Conservation (phyloP, 2,888 invertebrate species). For the Therioaphis trifolii region DNA sequence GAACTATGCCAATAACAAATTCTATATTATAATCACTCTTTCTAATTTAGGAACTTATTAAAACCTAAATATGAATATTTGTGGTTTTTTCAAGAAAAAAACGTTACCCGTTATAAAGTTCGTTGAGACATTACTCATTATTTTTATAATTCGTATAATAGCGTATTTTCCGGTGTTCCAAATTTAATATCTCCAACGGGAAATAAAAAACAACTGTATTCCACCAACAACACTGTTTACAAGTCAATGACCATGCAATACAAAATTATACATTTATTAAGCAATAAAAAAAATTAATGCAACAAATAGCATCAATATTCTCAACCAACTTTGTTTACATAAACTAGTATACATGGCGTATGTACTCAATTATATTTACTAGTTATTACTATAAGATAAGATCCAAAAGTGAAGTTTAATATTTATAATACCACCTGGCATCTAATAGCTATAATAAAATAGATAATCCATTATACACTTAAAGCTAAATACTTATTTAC, state of each 20-base stretch:
- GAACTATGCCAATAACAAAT: too few species aligned
- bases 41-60: not conserved
- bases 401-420: too few species aligned
- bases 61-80: not conserved
- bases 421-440: too few species aligned
- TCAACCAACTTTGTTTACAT: not conserved
- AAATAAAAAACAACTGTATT: conserved; percentile 35
- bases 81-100: not conserved
- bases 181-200: conserved; percentile 29
- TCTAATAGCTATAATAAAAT: too few species aligned
- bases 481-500: too few species aligned
- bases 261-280: not conserved
- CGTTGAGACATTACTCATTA: conserved; percentile 3
- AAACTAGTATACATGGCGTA: not conserved
- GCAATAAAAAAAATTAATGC: conserved; percentile 33
- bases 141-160: conserved; percentile 21
- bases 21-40: not conserved
- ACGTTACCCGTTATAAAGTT: not conserved
- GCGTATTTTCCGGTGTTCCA: not conserved
- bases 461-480: too few species aligned
- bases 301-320: conserved; percentile 32
- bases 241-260: not conserved
- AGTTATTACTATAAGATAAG: too few species aligned
- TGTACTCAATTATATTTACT: too few species aligned
- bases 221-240: not conserved